Conservation (phyloP, 2,113 vertebrate genomes). For the Emydocephalus ijimae region DNA sequence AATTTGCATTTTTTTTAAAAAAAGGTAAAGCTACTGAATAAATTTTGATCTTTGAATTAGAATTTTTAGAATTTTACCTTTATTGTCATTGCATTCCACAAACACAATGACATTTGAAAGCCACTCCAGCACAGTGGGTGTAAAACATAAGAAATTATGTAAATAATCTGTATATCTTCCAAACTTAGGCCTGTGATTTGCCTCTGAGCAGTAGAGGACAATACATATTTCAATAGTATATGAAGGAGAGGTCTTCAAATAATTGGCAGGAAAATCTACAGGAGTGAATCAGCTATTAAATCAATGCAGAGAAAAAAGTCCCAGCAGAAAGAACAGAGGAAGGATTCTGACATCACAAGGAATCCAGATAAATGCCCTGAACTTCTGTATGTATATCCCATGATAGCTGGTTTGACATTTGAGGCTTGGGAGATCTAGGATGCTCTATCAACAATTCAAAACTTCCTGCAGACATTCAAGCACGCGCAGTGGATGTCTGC, state of each 20-base stretch:
- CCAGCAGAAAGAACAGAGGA: neutral
- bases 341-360: neutral
- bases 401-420: neutral
- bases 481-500: neutral
- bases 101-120: too few relatives aligned
- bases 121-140: neutral
- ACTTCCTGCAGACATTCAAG: neutral
- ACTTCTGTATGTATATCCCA: neutral
- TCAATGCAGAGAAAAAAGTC: neutral
- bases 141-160: neutral
- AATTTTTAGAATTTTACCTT: too few relatives aligned
- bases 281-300: neutral
- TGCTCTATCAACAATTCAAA: neutral
- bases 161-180: neutral
- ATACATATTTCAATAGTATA: neutral
- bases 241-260: neutral
- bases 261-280: neutral
- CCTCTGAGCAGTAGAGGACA: neutral
- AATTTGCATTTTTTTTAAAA: neutral
- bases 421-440: neutral
- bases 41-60: neutral
- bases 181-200: neutral
- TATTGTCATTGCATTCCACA: too few relatives aligned
- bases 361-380: neutral
- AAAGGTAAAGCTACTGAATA: neutral